Base-by-base conservation (phyloP, 2,113 vertebrate species). In the Entomyzon cyanotis region DNA sequence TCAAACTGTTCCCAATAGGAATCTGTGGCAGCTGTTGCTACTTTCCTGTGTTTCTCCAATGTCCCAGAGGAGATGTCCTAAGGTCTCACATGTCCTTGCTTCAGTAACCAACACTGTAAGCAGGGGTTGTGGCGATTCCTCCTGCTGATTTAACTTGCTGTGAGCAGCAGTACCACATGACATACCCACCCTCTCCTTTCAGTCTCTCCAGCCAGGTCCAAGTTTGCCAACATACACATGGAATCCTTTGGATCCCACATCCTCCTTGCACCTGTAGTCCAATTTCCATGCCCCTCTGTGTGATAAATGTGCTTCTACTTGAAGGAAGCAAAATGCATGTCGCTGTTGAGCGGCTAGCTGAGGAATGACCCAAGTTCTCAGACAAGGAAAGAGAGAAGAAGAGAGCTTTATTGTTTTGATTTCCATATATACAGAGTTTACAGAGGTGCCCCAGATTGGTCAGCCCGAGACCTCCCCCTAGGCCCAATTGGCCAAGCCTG, bases 181-280 rank as follows among this genome's bases (percentile, higher is more conserved):
- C 11, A 60, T 24, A 19, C 22, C 8, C 7, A 5, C 24, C 44
- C 27, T 37, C 5, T 33, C 6, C 2, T 46, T 42, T 52, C 28
- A 19, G 24, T 23, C 37, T 63, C 52, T 60, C 27, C 56, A 76
- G 24, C 31, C 33, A 11, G 39, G 27, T 46, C 42, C 41, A 47
- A 52, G 15, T 64, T 50, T 68, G 23, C 25, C 37, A 58, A 11
- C 1, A 10, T 9, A 23, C 10, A 13, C 4, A 7, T 10, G 30
- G 15, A 59, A 55, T 49, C 23, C 65, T 52, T 81, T 74, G n/a
- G 9, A 47, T 84, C 44, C 18, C 20, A 30, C n/a, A 22, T 52
- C 22, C 10, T 89, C 46, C 35, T 56, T 68, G 18, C 37, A 41
- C 0, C 0, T 33, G 52, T 24, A 64, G 21, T 20, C 18, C 9